A percentile compares a stretch with the other conserved stretches of the same genome.
These are phyloP conservation scores for Nomada ruficornis DNA, from an alignment of 2,888 invertebrate genomes.

Conservation along the genomic window DNA sequence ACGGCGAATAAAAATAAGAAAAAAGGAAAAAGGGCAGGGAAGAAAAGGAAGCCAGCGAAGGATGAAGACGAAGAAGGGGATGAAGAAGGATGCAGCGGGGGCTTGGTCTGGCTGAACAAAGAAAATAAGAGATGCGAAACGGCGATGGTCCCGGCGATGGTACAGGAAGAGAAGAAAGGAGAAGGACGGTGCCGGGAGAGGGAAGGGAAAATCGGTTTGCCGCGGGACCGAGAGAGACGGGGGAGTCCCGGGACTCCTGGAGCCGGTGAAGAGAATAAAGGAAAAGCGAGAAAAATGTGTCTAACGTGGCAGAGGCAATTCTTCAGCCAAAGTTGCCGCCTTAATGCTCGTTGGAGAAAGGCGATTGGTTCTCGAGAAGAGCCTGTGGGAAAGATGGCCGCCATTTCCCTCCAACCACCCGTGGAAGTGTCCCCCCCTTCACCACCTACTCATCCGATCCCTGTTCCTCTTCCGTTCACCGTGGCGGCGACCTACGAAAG, in stretches of 20 bases:
- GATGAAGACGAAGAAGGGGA: conserved; percentile 13
- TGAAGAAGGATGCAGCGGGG: conserved; percentile 61
- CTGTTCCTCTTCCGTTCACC: conserved; percentile 72
- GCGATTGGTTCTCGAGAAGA: conserved; percentile 84
- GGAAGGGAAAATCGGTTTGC: background rate
- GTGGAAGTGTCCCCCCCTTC: conserved; percentile 78
- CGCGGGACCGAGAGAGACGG: conserved; percentile 46
- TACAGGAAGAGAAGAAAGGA: conserved; percentile 52
- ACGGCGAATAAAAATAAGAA: conserved; percentile 35
- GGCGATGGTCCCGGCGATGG: conserved; percentile 70
- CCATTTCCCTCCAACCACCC: conserved; percentile 84
- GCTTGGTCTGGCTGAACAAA: conserved; percentile 77
- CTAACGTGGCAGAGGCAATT: conserved; percentile 84
- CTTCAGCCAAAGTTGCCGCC: conserved; percentile 84
- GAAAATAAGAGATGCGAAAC: conserved; percentile 82
- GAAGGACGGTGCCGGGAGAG: conserved; percentile 35
- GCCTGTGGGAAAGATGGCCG: conserved; percentile 84
- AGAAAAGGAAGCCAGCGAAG: conserved; percentile 65
- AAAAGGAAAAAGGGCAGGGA: background rate
- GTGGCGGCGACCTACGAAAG: conserved; percentile 74
- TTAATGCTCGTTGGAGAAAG: conserved; percentile 82
- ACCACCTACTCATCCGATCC: conserved; percentile 72
- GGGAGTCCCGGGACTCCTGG: conserved; percentile 74
- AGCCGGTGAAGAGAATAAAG: conserved; percentile 82
- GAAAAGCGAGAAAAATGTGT: conserved; percentile 85